Evolutionary conservation across 2,113 vertebrate genomes (phyloP).

Genomic region (Pterocles burchelli): DNA sequence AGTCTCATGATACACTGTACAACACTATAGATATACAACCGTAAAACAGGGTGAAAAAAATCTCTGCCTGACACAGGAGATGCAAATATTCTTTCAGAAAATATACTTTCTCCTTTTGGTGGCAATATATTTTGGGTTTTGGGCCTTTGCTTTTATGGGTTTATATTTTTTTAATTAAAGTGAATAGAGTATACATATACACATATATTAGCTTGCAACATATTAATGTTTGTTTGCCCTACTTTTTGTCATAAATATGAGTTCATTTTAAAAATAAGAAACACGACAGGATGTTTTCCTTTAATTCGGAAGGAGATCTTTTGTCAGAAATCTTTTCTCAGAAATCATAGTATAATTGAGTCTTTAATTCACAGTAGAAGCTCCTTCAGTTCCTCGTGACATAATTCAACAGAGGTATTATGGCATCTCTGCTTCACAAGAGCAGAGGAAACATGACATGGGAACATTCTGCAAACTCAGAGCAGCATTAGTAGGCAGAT

Average conservation of each 20-base stretch:
- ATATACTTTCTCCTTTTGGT: not conserved
- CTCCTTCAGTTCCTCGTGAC: not conserved
- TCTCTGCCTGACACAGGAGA: not conserved
- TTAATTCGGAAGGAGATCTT: not conserved
- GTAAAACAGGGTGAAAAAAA: not conserved
- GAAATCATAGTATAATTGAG: not conserved
- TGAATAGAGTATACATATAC: not conserved
- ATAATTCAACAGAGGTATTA: not conserved
- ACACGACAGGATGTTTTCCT: not conserved
- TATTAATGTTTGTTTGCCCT: not conserved
- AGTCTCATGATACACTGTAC: not conserved
- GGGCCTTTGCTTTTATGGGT: not conserved
- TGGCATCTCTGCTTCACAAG: not conserved
- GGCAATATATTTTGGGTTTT: not conserved
- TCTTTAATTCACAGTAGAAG: not conserved
- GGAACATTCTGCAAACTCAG: not conserved
- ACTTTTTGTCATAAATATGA: not conserved
- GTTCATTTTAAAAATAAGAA: not conserved
- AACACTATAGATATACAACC: not conserved
- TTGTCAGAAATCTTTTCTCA: not conserved
- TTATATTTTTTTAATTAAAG: not conserved
- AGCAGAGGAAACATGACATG: not conserved
- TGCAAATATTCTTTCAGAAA: not conserved
- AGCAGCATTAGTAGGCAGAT: not conserved
- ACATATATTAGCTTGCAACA: not conserved